Percentiles rank a stretch among this genome's conserved stretches.
phyloP scores from a whole-genome alignment of 2,888 invertebrate species.

The Pollenia angustigena region DNA sequence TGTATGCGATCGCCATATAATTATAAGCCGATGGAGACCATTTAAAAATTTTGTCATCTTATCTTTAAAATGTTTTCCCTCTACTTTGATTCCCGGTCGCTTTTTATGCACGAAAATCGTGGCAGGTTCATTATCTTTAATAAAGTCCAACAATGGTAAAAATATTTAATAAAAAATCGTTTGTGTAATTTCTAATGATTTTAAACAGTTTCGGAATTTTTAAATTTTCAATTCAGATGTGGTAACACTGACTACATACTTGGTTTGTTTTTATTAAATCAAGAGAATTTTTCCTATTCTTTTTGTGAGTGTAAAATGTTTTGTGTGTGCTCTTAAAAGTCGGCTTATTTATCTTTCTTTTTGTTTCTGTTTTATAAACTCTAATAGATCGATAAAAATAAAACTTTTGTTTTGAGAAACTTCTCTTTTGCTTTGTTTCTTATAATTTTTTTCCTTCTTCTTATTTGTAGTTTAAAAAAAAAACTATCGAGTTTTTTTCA shows the following conservation, averaged over 20 bases:
- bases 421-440: constrained; percentile 49
- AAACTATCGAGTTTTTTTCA: constrained; percentile 64
- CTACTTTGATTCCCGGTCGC: too few species aligned
- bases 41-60: too few species aligned
- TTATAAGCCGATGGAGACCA: too few species aligned
- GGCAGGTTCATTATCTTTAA: too few species aligned
- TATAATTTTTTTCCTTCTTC: constrained; percentile 26
- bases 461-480: constrained; percentile 41
- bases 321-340: constrained; percentile 27
- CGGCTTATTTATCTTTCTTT: constrained; percentile 37
- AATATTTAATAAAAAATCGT: too few species aligned
- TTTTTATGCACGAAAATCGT: too few species aligned
- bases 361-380: constrained; percentile 47
- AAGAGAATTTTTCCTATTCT: neutral
- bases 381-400: constrained; percentile 69
- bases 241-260: neutral
- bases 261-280: too few species aligned
- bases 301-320: neutral
- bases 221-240: neutral
- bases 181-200: too few species aligned
- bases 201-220: too few species aligned
- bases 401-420: constrained; percentile 14
- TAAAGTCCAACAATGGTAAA: too few species aligned
- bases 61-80: too few species aligned
- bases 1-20: too few species aligned